Evolutionary conservation across 2,797 vertebrate genomes (phyloP), one percentile per base, ranked within the genome.

Genomic region (Alcedo atthis): DNA sequence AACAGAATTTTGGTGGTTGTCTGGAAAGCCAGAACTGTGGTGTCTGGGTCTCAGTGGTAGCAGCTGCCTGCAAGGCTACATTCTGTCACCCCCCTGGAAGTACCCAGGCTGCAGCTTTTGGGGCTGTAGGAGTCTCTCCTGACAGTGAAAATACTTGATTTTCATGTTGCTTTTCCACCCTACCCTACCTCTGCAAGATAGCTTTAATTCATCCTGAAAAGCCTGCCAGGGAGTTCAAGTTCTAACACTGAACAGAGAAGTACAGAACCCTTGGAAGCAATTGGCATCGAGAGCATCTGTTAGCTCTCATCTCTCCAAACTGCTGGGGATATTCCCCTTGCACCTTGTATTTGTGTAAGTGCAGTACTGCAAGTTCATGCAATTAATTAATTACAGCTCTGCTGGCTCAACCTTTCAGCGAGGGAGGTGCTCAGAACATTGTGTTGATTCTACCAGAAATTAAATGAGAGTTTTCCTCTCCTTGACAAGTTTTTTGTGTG

Each of bases 401-500:
- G 59, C 68, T 59, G 81, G 54, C 68, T 95, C 78, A 77, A 62
- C 24, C 74, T 66, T 90, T 90, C 63, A 90, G 51, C 71, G 71
- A 64, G 91, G 83, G 88, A 96, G 67, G 58, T 51, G 51, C 66
- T 94, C 43, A 85, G 68, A 81, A 82, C 2, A 37, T 1, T 71
- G 17, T 3, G 2, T 24, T 91, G 33, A 69, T 90, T 74, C 75
- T 74, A 91, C 26, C 35, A 92, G 46, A 90, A 93, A 43, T 25
- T 85, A 83, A 79, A 94, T 89, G 66, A 89, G 35, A 76, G 59
- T 79, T 90, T 80, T 67, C 46, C 43, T 81, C 76, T 33, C 53
- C 46, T 83, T 68, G 76, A 76, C 89, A 91, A 95, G 37, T 15
- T 37, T 37, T 37, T 13, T 40, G 14, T 40, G 14, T 40, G 14